These are phyloP conservation scores for Thecophora atra DNA, from an alignment of 2,888 invertebrate genomes.

Conservation along the genomic window DNA sequence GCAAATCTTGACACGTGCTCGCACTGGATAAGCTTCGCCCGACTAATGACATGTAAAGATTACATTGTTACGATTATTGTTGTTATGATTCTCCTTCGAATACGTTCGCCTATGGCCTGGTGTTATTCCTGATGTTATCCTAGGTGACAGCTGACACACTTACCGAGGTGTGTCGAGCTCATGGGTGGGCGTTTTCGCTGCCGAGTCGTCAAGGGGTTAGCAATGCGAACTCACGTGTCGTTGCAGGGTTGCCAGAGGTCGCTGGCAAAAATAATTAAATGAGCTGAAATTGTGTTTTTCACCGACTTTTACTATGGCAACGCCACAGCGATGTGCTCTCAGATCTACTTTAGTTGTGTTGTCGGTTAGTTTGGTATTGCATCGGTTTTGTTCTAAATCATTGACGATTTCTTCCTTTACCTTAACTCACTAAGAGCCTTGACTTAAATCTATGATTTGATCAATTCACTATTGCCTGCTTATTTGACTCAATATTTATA, in stretches of 20 bases:
- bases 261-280: background rate
- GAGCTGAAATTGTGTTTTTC: background rate
- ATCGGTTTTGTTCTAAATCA: no score
- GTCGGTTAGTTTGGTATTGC: background rate
- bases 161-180: background rate
- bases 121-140: conserved; percentile 25
- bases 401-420: no score
- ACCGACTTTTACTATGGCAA: background rate
- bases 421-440: no score
- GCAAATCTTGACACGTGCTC: conserved; percentile 5
- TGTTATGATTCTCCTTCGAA: background rate
- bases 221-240: background rate
- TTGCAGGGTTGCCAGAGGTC: background rate
- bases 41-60: conserved; percentile 23
- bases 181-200: background rate
- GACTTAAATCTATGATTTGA: no score
- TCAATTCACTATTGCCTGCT: background rate
- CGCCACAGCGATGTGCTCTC: background rate
- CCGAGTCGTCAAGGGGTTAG: background rate
- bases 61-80: background rate
- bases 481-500: background rate
- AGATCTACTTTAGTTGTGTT: background rate
- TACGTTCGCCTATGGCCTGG: background rate
- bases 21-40: background rate
- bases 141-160: conserved; percentile 25